phyloP scores from a whole-genome alignment of 2,797 vertebrate genomes.

The Adrianichthys oophorus region DNA sequence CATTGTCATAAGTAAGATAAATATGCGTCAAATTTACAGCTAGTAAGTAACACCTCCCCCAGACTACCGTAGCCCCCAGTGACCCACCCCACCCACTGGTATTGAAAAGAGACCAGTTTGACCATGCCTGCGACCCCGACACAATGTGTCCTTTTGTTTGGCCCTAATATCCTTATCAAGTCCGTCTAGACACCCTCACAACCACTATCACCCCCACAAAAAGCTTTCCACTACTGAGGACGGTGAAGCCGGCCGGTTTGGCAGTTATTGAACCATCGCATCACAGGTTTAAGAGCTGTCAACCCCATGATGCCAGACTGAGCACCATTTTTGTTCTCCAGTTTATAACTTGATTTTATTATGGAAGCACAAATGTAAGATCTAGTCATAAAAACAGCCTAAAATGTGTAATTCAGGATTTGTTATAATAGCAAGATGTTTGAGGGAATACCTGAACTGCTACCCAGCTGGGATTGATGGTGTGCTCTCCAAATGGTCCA shows the following conservation, averaged over 20 bases:
- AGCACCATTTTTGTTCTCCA: neutral
- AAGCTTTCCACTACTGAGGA: constrained; percentile 5
- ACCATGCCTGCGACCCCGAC: constrained; percentile 79
- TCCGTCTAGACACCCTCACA: constrained; percentile 89
- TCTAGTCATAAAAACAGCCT: neutral
- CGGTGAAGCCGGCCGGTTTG: constrained; percentile 8
- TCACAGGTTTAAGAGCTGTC: constrained; percentile 1
- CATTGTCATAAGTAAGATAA: constrained; percentile 36
- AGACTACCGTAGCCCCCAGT: constrained; percentile 41
- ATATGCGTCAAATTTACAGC: constrained; percentile 39
- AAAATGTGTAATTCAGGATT: neutral
- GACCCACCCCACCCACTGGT: constrained; percentile 45
- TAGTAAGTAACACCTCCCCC: constrained; percentile 45
- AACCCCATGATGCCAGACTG: neutral
- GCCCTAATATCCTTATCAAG: constrained; percentile 89
- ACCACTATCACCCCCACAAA: constrained; percentile 67
- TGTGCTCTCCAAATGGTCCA: constrained; percentile 92
- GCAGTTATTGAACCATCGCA: constrained; percentile 14
- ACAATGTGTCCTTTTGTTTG: constrained; percentile 85
- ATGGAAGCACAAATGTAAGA: neutral
- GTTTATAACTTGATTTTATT: too few relatives aligned
- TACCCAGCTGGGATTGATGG: constrained; percentile 94
- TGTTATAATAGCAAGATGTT: neutral
- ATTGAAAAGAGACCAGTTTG: constrained; percentile 60
- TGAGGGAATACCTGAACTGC: constrained; percentile 88